Percentiles rank a stretch among this genome's conserved stretches.
Conservation (phyloP, 2,113 vertebrate genomes). For the Ursus arctos region DNA sequence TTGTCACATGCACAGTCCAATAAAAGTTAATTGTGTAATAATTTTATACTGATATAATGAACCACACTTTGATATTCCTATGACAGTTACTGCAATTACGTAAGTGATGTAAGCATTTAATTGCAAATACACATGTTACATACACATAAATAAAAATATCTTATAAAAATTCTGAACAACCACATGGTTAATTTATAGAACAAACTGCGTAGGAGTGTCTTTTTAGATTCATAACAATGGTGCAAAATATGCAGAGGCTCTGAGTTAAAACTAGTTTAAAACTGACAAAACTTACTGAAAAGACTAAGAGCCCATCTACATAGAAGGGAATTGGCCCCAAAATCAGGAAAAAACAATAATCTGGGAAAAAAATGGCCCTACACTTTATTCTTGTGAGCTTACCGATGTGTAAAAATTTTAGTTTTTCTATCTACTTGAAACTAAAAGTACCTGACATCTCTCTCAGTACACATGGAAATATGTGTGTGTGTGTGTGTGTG, state of each 20-base stretch:
- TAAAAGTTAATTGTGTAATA: background rate
- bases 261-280: slow-evolving; percentile 68
- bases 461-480: slow-evolving; percentile 28
- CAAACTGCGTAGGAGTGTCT: background rate
- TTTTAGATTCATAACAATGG: background rate
- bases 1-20: background rate
- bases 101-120: background rate
- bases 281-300: slow-evolving; percentile 51
- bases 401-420: slow-evolving; percentile 76
- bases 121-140: background rate
- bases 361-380: background rate
- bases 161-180: slow-evolving; percentile 26
- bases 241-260: background rate
- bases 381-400: slow-evolving; percentile 67
- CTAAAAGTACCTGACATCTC: background rate
- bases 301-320: slow-evolving; percentile 15
- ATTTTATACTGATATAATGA: background rate
- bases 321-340: slow-evolving; percentile 56
- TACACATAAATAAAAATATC: background rate
- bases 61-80: background rate
- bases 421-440: background rate
- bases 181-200: background rate
- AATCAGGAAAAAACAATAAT: slow-evolving; percentile 43
- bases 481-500: too few relatives aligned
- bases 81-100: background rate